These are phyloP conservation scores for Sciurus niger DNA, from an alignment of 2,113 vertebrate species.

Conservation along the genomic window DNA sequence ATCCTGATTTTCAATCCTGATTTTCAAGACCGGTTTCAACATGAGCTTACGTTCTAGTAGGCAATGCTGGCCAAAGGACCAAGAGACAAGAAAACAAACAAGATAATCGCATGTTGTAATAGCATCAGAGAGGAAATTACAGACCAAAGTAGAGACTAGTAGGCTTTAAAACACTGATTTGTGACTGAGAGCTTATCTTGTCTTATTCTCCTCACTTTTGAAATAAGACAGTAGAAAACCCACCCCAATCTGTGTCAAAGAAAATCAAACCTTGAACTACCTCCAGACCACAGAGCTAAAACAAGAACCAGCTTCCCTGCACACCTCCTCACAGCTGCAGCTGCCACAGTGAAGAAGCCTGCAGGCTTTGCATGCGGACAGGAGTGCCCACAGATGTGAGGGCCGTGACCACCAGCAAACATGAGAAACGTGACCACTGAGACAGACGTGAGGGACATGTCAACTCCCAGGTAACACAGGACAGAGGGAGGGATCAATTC, in stretches of 20 bases:
- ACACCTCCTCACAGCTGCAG: background rate
- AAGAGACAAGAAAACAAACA: background rate
- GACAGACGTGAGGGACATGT: background rate
- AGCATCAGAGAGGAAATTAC: background rate
- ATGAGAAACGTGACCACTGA: background rate
- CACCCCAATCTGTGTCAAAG: background rate
- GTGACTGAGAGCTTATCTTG: background rate
- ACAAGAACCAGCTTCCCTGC: background rate
- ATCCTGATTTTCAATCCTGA: too few species aligned
- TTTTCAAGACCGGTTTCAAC: too few species aligned
- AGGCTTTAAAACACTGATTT: background rate
- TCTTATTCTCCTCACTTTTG: background rate
- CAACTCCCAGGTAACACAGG: background rate
- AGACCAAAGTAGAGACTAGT: fast-evolving
- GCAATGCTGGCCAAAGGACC: background rate
- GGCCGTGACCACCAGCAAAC: background rate
- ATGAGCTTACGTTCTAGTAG: background rate
- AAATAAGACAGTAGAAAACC: constrained; percentile 23
- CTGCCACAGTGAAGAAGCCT: background rate
- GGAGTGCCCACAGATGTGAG: background rate
- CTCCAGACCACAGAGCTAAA: constrained; percentile 57
- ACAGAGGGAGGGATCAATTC: background rate
- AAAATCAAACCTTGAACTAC: background rate
- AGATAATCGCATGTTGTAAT: background rate
- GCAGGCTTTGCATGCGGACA: fast-evolving